Conservation (phyloP, 2,113 vertebrate species). For the Poeciliopsis occidentalis region DNA sequence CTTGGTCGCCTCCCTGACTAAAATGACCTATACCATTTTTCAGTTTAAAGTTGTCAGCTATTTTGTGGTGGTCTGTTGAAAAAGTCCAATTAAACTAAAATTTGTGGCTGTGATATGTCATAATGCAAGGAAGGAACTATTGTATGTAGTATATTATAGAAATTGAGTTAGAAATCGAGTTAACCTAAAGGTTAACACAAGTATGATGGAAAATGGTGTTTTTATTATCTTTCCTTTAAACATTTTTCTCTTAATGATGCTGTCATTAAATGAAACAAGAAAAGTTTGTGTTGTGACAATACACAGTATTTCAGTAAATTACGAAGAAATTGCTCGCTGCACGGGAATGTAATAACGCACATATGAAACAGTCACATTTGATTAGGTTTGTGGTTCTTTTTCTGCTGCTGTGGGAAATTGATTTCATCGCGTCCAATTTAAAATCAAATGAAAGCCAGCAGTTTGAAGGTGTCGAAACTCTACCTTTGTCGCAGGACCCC, state of each 20-base stretch:
- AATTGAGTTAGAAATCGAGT: background rate
- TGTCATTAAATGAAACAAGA: background rate
- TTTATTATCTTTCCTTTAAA: background rate
- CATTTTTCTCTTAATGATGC: background rate
- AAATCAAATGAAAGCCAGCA: slow-evolving; percentile 17
- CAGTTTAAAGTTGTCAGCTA: no score
- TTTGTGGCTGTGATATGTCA: background rate
- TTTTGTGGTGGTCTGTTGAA: no score
- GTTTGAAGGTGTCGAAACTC: background rate
- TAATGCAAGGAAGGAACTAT: background rate
- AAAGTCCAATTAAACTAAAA: background rate
- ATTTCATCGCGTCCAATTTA: slow-evolving; percentile 16
- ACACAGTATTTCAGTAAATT: background rate
- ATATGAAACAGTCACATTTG: background rate
- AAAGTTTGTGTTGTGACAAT: background rate
- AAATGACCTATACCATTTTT: background rate
- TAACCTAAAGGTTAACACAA: background rate
- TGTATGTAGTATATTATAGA: background rate
- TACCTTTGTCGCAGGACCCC: background rate
- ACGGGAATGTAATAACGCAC: background rate
- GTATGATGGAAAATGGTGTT: background rate
- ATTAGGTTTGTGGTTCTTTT: background rate
- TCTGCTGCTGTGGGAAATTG: slow-evolving; percentile 1
- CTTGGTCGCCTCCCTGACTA: no score
- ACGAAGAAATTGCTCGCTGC: background rate